Evolutionary conservation across 2,797 vertebrate species (phyloP).

Genomic region (Cygnus olor): DNA sequence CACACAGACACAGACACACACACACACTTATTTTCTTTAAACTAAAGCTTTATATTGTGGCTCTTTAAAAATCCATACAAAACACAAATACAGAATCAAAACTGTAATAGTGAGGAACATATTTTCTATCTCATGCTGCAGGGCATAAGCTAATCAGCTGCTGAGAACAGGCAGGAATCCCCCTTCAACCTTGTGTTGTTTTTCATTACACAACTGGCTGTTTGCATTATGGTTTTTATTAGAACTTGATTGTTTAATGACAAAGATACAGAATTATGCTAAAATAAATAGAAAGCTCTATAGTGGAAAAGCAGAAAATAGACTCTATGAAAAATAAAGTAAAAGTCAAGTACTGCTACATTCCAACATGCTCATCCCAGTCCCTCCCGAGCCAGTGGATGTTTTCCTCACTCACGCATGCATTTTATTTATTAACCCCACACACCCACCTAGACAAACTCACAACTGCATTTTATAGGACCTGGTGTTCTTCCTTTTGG

Average conservation of each 20-base stretch:
- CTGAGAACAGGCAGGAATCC: constrained; percentile 42
- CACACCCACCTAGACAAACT: not conserved
- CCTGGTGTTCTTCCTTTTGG: constrained; percentile 23
- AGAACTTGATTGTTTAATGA: constrained; percentile 63
- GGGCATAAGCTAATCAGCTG: constrained; percentile 60
- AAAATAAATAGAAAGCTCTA: constrained; percentile 50
- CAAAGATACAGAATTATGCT: constrained; percentile 46
- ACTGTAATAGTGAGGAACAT: not conserved
- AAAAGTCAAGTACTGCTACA: not conserved
- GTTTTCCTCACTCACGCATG: not conserved
- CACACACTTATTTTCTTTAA: not conserved
- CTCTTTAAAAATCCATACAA: constrained; percentile 41
- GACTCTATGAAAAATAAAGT: constrained; percentile 18
- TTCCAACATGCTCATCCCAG: not conserved
- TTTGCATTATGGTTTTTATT: constrained; percentile 62
- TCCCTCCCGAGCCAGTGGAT: not conserved
- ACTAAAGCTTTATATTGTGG: not conserved
- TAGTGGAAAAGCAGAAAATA: constrained; percentile 15
- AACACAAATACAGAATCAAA: constrained; percentile 24
- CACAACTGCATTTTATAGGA: not conserved
- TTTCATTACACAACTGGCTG: constrained; percentile 59
- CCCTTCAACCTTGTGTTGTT: constrained; percentile 37
- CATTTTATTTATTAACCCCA: constrained; percentile 2
- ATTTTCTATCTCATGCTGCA: constrained; percentile 39
- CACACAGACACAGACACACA: not conserved